Evolutionary conservation across 2,888 invertebrate species (phyloP), one percentile per base, ranked within the genome.

Genomic region (Anoplius nigerrimus): DNA sequence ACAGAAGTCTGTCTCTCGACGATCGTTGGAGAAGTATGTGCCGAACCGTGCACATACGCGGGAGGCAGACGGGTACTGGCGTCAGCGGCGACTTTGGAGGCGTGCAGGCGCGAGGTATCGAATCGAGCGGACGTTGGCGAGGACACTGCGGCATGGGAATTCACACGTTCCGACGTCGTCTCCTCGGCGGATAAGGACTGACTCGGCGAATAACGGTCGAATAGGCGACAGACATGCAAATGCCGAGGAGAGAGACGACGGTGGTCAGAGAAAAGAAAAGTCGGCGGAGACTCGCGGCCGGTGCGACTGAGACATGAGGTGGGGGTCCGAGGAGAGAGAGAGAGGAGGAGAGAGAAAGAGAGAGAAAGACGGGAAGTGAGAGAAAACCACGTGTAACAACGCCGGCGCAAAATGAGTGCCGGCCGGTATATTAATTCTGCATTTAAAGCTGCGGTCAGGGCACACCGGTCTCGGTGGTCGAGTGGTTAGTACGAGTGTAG

Each of bases 371-470:
- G 20, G 21, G 45, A 57, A 21, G 20, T 59, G 69, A 74, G 76
- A 73, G 78, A 76, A 79, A 81, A 80, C 74, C 81, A 78, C 84
- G 84, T 76, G 81, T 77, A 84, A 78, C 75, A 83, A 78, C 77
- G 74, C 70, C 76, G 74, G 76, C 68, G 74, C 81, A 71, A 84
- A 84, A 84, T 82, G 80, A 83, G 79, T 84, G 81, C 82, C 76
- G 81, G 77, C 76, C 79, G 76, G 84, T 84, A 84, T 84, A 85
- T 85, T 85, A 85, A 85, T 85, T 84, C 82, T 80, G 81, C 83
- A 83, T 85, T 85, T 85, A 86, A 84, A 84, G 82, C 79, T 84
- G 84, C 81, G 86, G 85, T 85, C 84, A 80, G 83, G 82, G 82
- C 79, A 80, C 82, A 75, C 80, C 82, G 82, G 82, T 79, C 80